phyloP scores from a whole-genome alignment of 2,113 vertebrate species.

The Lepisosteus oculatus region DNA sequence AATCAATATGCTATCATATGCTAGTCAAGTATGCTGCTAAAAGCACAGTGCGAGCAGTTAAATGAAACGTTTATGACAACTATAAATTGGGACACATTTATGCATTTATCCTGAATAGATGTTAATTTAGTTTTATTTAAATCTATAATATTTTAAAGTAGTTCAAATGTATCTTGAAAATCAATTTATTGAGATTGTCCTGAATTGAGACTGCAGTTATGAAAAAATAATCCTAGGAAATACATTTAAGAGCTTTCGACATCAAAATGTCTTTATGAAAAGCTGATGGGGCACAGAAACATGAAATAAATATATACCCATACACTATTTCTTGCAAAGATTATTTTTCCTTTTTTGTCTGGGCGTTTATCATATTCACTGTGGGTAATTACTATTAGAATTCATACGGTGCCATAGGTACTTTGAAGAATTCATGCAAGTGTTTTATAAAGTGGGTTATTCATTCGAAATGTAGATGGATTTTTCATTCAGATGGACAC shows the following conservation, averaged over 20 bases:
- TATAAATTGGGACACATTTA: no score
- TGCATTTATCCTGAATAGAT: no score
- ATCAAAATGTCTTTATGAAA: not conserved
- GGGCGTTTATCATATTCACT: not conserved
- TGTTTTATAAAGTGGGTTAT: not conserved
- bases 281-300: not conserved
- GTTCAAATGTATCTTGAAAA: no score
- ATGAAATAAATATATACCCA: not conserved
- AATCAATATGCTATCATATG: no score
- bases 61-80: no score
- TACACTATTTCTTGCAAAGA: not conserved
- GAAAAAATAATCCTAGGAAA: not conserved
- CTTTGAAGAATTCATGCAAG: not conserved
- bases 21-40: no score
- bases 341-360: not conserved
- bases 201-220: no score
- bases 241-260: not conserved
- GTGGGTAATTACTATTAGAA: constrained; percentile 4
- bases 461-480: not conserved
- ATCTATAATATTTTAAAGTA: no score
- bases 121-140: no score
- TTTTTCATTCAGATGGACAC: not conserved
- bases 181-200: no score
- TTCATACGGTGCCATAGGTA: not conserved
- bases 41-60: no score